Evolutionary conservation across 2,113 vertebrate genomes (phyloP).

Genomic region (Cheirogaleus medius): DNA sequence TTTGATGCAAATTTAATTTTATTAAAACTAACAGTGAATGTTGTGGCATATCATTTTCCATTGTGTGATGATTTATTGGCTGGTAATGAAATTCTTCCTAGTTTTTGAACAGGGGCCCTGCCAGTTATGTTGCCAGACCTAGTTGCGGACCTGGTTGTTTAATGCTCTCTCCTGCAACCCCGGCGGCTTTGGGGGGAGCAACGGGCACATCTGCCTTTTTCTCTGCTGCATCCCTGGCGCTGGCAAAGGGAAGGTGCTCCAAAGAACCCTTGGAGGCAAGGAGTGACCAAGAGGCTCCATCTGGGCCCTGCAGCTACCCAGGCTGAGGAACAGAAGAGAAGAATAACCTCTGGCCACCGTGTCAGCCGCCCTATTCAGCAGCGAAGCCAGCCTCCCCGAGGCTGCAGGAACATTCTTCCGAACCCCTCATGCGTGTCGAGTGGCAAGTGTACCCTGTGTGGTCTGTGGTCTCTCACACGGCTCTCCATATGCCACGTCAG

Average conservation of each 20-base stretch:
- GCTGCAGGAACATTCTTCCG: constrained; percentile 26
- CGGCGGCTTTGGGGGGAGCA: neutral
- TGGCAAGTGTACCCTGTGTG: neutral
- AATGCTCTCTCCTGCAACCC: neutral
- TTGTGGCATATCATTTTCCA: constrained; percentile 57
- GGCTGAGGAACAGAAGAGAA: neutral
- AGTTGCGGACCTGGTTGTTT: too few relatives aligned
- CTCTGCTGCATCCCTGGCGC: accelerated
- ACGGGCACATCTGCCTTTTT: neutral
- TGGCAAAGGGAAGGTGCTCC: neutral
- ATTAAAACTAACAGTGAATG: constrained; percentile 55
- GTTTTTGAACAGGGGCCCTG: neutral
- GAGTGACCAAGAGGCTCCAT: neutral
- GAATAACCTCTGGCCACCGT: neutral
- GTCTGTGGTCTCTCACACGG: neutral
- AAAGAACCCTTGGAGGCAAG: neutral
- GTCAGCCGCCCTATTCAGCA: neutral
- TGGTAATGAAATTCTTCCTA: neutral
- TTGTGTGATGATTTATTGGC: constrained; percentile 60
- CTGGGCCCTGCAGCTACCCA: accelerated
- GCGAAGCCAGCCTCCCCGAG: neutral
- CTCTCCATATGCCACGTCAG: neutral
- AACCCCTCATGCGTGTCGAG: neutral
- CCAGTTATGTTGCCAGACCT: too few relatives aligned
- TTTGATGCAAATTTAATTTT: constrained; percentile 61